Conservation (phyloP, 2,113 vertebrate species). For the Myotis brandtii region DNA sequence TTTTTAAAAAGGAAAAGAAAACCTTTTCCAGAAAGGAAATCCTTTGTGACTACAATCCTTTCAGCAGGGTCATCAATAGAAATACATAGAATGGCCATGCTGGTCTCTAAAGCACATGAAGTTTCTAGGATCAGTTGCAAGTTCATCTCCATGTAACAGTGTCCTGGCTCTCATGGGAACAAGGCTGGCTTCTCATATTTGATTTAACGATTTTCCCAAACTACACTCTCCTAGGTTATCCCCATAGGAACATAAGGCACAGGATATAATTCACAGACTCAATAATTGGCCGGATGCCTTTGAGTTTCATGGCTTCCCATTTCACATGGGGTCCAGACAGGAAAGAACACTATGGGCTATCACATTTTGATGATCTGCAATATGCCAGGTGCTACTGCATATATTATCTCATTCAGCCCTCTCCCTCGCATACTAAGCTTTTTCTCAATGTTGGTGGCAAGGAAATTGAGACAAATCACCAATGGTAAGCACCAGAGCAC, state of each 20-base stretch:
- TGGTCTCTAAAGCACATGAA: background rate
- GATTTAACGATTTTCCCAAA: background rate
- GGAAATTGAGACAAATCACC: background rate
- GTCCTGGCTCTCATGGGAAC: background rate
- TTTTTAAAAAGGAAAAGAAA: background rate
- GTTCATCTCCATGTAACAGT: background rate
- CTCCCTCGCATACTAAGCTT: background rate
- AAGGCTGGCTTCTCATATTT: background rate
- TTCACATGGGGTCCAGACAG: background rate
- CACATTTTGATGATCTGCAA: background rate
- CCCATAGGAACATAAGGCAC: background rate
- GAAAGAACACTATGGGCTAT: background rate
- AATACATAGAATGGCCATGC: background rate
- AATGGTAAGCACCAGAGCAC: background rate
- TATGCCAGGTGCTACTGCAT: background rate
- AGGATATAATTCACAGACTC: background rate
- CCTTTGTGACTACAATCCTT: conserved; percentile 37
- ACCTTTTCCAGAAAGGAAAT: conserved; percentile 41
- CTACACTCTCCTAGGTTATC: background rate
- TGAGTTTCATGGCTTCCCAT: background rate
- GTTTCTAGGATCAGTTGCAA: background rate
- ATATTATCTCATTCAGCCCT: background rate
- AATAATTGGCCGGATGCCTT: background rate
- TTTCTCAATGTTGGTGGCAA: background rate
- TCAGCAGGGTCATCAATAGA: background rate